phyloP scores from a whole-genome alignment of 2,113 vertebrate species.

The Entelurus aequoreus region DNA sequence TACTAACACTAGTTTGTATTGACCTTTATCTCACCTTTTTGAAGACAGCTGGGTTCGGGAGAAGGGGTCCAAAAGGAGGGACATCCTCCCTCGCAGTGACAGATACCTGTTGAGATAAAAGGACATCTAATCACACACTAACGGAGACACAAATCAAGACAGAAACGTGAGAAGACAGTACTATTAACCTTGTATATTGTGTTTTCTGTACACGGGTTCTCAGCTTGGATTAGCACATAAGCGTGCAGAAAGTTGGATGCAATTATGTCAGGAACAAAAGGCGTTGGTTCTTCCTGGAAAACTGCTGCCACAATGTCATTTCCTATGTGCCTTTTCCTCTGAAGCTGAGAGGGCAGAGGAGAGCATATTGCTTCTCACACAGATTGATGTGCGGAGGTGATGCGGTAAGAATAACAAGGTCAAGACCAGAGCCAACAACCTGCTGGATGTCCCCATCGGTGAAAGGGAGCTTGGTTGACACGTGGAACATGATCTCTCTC shows the following conservation, averaged over 20 bases:
- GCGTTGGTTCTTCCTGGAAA: constrained; percentile 92
- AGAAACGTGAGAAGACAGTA: background rate
- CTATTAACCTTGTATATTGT: constrained; percentile 85
- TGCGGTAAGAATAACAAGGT: background rate
- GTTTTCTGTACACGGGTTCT: constrained; percentile 73
- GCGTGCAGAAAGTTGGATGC: constrained; percentile 96
- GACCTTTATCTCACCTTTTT: constrained; percentile 76
- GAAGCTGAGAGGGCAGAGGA: constrained; percentile 72
- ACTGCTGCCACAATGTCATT: constrained; percentile 94
- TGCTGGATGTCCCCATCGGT: constrained; percentile 92
- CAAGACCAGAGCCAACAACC: constrained; percentile 60
- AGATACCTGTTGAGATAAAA: constrained; percentile 74
- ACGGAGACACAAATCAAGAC: background rate
- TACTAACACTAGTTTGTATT: background rate
- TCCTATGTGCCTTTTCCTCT: constrained; percentile 93
- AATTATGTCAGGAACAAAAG: constrained; percentile 95
- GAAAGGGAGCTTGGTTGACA: constrained; percentile 93
- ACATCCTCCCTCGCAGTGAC: constrained; percentile 89
- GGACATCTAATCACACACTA: too few relatives aligned
- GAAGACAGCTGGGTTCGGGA: constrained; percentile 85
- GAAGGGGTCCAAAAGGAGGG: constrained; percentile 83
- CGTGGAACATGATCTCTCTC: constrained; percentile 96
- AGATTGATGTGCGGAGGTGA: background rate
- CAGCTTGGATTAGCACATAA: constrained; percentile 88
- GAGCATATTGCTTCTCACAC: background rate